These are phyloP conservation scores for Euwallacea similis DNA, from an alignment of 1,140 invertebrate genomes.

Conservation along the genomic window DNA sequence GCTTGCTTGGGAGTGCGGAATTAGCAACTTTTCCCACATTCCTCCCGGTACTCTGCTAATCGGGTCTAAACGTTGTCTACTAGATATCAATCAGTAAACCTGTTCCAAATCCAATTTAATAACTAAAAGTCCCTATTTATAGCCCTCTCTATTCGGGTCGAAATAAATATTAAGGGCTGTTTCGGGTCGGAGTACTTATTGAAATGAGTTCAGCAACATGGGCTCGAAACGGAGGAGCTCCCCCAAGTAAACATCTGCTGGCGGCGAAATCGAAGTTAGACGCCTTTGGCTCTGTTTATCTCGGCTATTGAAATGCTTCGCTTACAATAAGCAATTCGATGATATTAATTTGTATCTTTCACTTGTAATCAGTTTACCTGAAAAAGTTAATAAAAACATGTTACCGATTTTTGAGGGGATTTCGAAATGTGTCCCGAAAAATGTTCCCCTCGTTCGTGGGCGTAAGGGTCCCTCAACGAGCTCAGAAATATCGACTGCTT, in stretches of 20 bases:
- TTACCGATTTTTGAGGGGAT: no score
- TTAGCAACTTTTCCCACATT: no score
- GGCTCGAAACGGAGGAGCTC: slow-evolving; percentile 21
- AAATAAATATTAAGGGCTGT: slow-evolving; percentile 32
- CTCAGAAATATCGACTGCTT: no score
- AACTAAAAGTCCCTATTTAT: slow-evolving; percentile 29
- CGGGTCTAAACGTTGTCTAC: no score
- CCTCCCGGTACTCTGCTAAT: no score
- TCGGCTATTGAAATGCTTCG: not conserved
- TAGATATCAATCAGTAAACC: slow-evolving; percentile 20
- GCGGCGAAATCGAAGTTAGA: slow-evolving; percentile 23
- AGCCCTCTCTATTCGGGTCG: slow-evolving; percentile 27
- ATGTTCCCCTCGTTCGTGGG: no score
- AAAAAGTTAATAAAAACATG: no score
- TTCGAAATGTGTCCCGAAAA: no score
- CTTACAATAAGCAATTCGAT: not conserved
- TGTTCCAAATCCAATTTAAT: slow-evolving; percentile 27
- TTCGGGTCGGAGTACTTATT: slow-evolving; percentile 30
- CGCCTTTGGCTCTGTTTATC: slow-evolving; percentile 9
- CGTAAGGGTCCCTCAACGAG: no score
- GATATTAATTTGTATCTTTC: no score
- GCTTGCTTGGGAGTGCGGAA: no score
- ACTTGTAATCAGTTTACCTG: no score
- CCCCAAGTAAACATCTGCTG: slow-evolving; percentile 31
- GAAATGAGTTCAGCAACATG: slow-evolving; percentile 30